phyloP scores from a whole-genome alignment of 2,113 vertebrate genomes.

The Otis tarda region DNA sequence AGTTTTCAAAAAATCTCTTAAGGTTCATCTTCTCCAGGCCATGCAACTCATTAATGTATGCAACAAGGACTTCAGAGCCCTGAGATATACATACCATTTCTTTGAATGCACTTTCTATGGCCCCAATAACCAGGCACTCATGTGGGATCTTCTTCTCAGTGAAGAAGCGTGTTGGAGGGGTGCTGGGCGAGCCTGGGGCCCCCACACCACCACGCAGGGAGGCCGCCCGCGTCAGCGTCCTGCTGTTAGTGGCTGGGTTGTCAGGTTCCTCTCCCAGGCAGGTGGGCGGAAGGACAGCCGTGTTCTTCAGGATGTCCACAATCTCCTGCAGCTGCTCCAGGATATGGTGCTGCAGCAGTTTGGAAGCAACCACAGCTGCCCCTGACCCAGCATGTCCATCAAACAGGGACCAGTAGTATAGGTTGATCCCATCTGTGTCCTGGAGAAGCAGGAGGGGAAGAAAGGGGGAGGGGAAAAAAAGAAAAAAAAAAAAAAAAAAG shows the following conservation, averaged over 20 bases:
- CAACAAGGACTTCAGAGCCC: background rate
- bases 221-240: slow-evolving; percentile 87
- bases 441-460: slow-evolving; percentile 28
- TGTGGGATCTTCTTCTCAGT: slow-evolving; percentile 95
- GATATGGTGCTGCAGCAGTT: slow-evolving; percentile 89
- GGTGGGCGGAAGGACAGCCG: slow-evolving; percentile 80
- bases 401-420: slow-evolving; percentile 96
- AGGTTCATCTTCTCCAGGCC: background rate
- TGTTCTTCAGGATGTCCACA: slow-evolving; percentile 87
- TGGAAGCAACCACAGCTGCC: slow-evolving; percentile 89
- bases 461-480: background rate
- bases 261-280: slow-evolving; percentile 90
- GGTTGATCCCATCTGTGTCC: slow-evolving; percentile 83
- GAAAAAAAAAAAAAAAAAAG: too few relatives aligned
- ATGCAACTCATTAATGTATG: background rate
- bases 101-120: slow-evolving; percentile 95
- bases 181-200: slow-evolving; percentile 87
- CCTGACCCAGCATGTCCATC: slow-evolving; percentile 95
- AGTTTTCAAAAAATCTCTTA: background rate
- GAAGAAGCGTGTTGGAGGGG: slow-evolving; percentile 89
- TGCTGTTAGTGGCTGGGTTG: slow-evolving; percentile 71
- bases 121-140: slow-evolving; percentile 92
- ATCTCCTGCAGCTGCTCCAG: slow-evolving; percentile 91
- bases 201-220: slow-evolving; percentile 88
- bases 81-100: slow-evolving; percentile 86